A percentile compares a stretch with the other conserved stretches of the same genome.
phyloP scores from a whole-genome alignment of 2,113 vertebrate genomes.

The Tachysurus vachellii region DNA sequence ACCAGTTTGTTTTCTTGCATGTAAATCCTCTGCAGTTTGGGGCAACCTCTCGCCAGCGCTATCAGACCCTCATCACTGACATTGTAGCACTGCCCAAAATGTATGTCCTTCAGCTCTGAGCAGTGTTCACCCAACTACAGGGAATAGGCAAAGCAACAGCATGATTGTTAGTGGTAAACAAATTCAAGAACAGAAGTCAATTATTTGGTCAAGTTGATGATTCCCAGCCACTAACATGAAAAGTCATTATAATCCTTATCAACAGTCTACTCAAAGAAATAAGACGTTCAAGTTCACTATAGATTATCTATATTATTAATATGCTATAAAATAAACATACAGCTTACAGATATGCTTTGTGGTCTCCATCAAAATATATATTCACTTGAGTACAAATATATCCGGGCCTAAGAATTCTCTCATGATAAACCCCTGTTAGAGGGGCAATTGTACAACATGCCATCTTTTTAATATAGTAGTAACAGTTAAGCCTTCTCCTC shows the following conservation, averaged over 20 bases:
- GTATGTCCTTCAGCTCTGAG: conserved; percentile 91
- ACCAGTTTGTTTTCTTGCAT: conserved; percentile 99
- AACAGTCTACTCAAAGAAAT: background rate
- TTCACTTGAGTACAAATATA: too few relatives aligned
- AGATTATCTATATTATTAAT: too few relatives aligned
- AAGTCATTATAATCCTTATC: background rate
- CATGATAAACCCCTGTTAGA: too few relatives aligned
- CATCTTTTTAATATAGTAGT: too few relatives aligned
- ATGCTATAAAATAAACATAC: too few relatives aligned
- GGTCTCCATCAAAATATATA: too few relatives aligned
- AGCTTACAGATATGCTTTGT: too few relatives aligned
- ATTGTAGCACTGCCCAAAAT: conserved; percentile 97
- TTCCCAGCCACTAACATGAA: background rate
- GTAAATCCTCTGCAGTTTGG: conserved; percentile 94
- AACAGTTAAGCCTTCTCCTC: too few relatives aligned
- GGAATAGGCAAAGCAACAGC: conserved; percentile 9
- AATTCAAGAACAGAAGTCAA: background rate
- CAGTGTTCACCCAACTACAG: conserved; percentile 88
- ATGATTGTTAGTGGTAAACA: too few relatives aligned
- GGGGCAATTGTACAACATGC: too few relatives aligned
- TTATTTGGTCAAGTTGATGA: background rate
- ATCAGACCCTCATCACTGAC: conserved; percentile 95
- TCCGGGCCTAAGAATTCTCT: too few relatives aligned
- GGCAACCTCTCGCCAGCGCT: conserved; percentile 89
- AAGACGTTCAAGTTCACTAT: background rate